Conservation (phyloP, 2,888 invertebrate species). For the Andrena trimmerana region DNA sequence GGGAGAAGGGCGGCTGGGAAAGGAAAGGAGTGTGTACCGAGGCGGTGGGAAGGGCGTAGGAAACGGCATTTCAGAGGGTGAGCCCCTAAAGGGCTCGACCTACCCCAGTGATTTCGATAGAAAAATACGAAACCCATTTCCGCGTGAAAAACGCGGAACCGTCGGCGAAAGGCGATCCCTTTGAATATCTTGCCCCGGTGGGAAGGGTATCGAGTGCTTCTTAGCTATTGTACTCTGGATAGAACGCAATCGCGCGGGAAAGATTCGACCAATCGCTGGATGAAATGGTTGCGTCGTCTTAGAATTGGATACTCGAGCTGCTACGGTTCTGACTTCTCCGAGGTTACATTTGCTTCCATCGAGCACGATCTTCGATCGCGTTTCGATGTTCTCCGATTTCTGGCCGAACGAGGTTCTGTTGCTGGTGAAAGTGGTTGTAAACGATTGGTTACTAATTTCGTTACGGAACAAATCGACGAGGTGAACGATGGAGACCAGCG, state of each 20-base stretch:
- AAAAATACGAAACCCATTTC: conserved; percentile 58
- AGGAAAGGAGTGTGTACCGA: not conserved
- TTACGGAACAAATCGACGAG: too few relatives aligned
- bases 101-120: conserved; percentile 47
- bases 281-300: conserved; percentile 1
- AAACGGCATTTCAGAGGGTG: conserved; percentile 35
- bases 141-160: conserved; percentile 3
- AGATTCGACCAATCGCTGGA: conserved; percentile 30
- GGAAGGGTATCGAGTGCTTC: conserved; percentile 27
- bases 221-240: conserved; percentile 7
- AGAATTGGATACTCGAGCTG: not conserved
- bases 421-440: too few relatives aligned
- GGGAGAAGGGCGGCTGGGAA: conserved; percentile 15
- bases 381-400: not conserved
- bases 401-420: too few relatives aligned
- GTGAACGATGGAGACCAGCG: too few relatives aligned
- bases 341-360: not conserved
- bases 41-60: not conserved
- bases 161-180: conserved; percentile 20
- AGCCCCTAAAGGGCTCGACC: conserved; percentile 26
- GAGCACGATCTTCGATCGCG: not conserved
- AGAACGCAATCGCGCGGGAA: conserved; percentile 7
- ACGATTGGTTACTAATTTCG: too few relatives aligned
- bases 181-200: conserved; percentile 37
- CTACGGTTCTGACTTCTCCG: not conserved